phyloP scores from a whole-genome alignment of 64 coral and sea anemone species.

The Dendronephthya gigantea region DNA sequence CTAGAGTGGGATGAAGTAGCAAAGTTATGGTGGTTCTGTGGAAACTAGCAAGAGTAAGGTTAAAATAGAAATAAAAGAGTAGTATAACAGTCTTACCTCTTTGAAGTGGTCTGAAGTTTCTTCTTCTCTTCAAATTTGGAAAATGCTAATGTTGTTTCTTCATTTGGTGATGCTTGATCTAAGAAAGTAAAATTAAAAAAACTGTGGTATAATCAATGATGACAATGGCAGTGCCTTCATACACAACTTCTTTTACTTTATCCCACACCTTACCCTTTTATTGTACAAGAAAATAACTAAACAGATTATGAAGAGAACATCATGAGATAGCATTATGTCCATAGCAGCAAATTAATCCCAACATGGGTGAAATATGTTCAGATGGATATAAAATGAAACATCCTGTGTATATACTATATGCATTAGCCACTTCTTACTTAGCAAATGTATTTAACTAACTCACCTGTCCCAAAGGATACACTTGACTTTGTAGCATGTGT shows the following conservation, averaged over 20 bases:
- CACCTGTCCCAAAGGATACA: constrained; percentile 1
- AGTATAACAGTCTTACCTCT: constrained; percentile 49
- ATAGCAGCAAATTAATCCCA: no score
- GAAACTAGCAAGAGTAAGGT: no score
- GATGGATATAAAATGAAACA: no score
- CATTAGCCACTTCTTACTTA: not conserved
- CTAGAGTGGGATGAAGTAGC: not conserved
- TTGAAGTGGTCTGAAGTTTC: constrained; percentile 78
- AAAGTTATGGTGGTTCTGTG: not conserved
- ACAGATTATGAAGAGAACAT: no score
- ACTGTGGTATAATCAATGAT: not conserved
- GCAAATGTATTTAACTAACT: not conserved
- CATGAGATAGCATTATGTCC: no score
- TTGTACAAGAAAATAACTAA: no score
- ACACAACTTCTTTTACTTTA: not conserved
- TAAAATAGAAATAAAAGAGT: not conserved
- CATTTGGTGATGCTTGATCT: constrained; percentile 40
- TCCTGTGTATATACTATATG: no score
- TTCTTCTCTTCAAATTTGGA: constrained; percentile 99
- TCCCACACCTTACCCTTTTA: not conserved
- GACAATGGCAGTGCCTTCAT: not conserved
- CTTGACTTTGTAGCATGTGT: not conserved
- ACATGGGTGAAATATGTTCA: no score
- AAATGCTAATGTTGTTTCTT: constrained; percentile 65
- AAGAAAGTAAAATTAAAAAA: not conserved